Base-by-base conservation (phyloP, 2,888 invertebrate genomes). In the Sclerodermus sp. region DNA sequence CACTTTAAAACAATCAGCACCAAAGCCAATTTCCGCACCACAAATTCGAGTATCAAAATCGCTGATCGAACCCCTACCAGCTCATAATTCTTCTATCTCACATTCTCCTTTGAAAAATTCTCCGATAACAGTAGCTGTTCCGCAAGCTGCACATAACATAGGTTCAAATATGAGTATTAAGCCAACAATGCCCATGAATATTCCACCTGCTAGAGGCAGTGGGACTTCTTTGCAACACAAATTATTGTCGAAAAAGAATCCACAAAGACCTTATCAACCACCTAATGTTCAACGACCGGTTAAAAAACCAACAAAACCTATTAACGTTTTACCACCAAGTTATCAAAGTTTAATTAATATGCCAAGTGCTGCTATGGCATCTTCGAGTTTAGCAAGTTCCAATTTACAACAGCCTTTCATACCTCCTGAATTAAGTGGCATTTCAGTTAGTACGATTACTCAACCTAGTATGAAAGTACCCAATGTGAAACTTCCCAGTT, bases 211-310 rank as follows among this genome's bases (percentile, higher is more conserved):
- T 1, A 49, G 62, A 1, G 60, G 57, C 2, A 46, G 63, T 0
- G 73, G 73, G 0, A 71, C 71, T 1, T 68, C 75, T 1, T 53
- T 77, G 4, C 76, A 77, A 40, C 76, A 76, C 40, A 76, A 75
- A 46, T 49, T 77, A 1, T 42, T 75, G 10, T 73, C 70, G n/a
- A 76, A 75, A 29, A 76, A 77, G 41, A 72, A 74, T 42, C 62
- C 68, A 1, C 73, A 70, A 17, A 66, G 65, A 14, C 23, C 64
- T 1, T 62, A 60, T 13, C 16, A 57, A 1, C 62, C 62, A 5
- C 17, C 42, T 8, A 55, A 17, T 12, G 1, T 45, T 30, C 62
- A 55, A 10, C 56, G 54, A 41, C 44, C 64, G 0, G 15, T 58
- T 4, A 71, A 70, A n/a, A 75, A 74, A 29, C 10, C 51, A 3